A percentile compares a stretch with the other conserved stretches of the same genome.
Conservation (phyloP, 2,888 invertebrate genomes). For the Nemapogon koenigi region DNA sequence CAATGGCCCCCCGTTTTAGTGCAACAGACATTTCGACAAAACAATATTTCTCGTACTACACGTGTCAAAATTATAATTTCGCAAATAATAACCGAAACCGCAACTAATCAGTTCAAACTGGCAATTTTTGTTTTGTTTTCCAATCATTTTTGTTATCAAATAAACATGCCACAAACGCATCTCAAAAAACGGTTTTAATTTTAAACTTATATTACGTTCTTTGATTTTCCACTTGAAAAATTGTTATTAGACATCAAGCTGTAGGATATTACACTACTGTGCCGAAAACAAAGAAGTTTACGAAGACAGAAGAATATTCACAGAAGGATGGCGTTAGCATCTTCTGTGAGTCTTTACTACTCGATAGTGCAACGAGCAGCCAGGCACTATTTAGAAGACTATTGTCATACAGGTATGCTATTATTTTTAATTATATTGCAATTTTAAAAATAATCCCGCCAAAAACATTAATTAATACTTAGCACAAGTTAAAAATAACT, state of each 20-base stretch:
- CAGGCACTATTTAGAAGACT: constrained; percentile 71
- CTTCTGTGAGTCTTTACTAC: constrained; percentile 73
- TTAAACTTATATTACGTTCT: constrained; percentile 34
- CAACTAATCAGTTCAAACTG: constrained; percentile 58
- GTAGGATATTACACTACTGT: constrained; percentile 19
- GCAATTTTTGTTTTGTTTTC: constrained; percentile 27
- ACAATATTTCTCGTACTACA: constrained; percentile 19
- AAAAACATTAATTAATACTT: not conserved
- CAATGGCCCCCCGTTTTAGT: constrained; percentile 6
- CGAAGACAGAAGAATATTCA: constrained; percentile 18
- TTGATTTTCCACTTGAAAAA: constrained; percentile 43
- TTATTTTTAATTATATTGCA: not conserved
- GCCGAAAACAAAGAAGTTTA: constrained; percentile 24
- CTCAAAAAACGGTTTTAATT: constrained; percentile 30
- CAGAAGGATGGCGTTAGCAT: constrained; percentile 61
- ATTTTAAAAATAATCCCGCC: not conserved
- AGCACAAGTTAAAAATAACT: not conserved
- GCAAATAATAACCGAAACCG: constrained; percentile 25
- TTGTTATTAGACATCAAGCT: constrained; percentile 34
- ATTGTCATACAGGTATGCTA: constrained; percentile 68
- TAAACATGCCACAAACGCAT: constrained; percentile 12
- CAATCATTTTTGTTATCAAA: constrained; percentile 2
- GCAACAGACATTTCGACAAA: constrained; percentile 25
- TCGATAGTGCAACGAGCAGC: constrained; percentile 73
- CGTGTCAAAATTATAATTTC: constrained; percentile 12